A percentile compares a stretch with the other conserved stretches of the same genome.
These are phyloP conservation scores for Lepus oiostolus DNA, from an alignment of 2,797 vertebrate genomes.

Conservation along the genomic window DNA sequence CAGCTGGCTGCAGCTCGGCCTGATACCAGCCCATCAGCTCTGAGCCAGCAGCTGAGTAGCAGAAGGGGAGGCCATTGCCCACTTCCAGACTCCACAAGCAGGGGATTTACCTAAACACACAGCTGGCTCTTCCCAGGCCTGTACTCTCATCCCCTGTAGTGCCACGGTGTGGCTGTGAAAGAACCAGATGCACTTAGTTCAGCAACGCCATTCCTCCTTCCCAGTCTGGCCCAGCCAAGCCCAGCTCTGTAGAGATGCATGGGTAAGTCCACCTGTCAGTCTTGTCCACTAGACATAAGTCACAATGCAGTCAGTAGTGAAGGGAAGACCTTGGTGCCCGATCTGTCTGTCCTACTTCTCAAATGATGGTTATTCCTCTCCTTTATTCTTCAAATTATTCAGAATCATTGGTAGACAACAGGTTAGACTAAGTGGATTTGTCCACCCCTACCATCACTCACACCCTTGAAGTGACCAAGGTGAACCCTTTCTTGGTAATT, in stretches of 20 bases:
- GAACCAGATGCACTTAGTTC: neutral
- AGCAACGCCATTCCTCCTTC: neutral
- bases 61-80: neutral
- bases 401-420: neutral
- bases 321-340: neutral
- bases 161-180: neutral
- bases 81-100: neutral
- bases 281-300: neutral
- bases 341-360: neutral
- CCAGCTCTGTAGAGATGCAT: neutral
- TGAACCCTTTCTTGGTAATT: neutral
- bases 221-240: neutral
- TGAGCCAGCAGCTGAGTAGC: neutral
- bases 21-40: neutral
- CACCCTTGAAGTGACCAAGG: neutral
- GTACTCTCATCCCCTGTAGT: neutral
- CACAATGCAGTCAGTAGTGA: neutral
- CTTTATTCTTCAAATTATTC: slow-evolving; percentile 15
- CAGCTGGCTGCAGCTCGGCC: neutral
- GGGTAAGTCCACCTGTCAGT: neutral
- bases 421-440: neutral
- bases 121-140: neutral
- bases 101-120: neutral
- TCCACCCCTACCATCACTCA: neutral
- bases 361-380: neutral